Evolutionary conservation across 2,113 vertebrate genomes (phyloP), one percentile per base, ranked within the genome.

Genomic region (Gnathonemus echidnorhynchus): DNA sequence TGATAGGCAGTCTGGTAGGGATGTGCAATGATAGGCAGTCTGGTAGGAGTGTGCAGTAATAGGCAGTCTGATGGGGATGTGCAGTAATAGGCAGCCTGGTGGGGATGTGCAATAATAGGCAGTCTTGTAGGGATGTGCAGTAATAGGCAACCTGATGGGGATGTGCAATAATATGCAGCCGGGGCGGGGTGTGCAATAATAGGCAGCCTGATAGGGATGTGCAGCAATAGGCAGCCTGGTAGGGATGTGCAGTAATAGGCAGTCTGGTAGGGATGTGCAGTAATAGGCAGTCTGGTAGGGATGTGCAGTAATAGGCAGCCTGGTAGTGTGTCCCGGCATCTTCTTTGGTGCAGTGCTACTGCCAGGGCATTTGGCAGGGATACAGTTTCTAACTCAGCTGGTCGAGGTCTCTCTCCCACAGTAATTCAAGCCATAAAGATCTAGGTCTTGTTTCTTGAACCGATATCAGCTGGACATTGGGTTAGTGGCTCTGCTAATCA

Each of bases 381-480:
- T 21, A 56, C 45, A 49, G 48, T 53, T 52, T 89, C 66, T 39
- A 56, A 46, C 80, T 90, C 84, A 53, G 56, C 91, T 88, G 62
- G 85, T 88, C 52, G 70, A 80, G 70, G 84, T 42, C 87, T 52
- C 48, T 87, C 50, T 87, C 88, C 50, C 89, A 88, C 90, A 87
- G 62, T 84, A 74, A 91, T 35, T 85, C 77, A 85, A 50, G 89
- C 84, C 83, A 86, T 27, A 9, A 70, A 19, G 13, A 17, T 45
- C 58, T 7, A 87, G 45, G 89, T 39, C 85, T 92, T 90, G 94
- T 95, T 94, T 94, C 91, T 94, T 94, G 93, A 94, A 93, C 94
- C 92, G 92, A 91, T 92, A 88, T 93, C 93, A 95, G 94, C 94
- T 95, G 94, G 94, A 94, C 88, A 90, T 88, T 90, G 91, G 91